A percentile compares a stretch with the other conserved stretches of the same genome.
Conservation (phyloP, 2,888 invertebrate species). For the Baronia brevicornis region DNA sequence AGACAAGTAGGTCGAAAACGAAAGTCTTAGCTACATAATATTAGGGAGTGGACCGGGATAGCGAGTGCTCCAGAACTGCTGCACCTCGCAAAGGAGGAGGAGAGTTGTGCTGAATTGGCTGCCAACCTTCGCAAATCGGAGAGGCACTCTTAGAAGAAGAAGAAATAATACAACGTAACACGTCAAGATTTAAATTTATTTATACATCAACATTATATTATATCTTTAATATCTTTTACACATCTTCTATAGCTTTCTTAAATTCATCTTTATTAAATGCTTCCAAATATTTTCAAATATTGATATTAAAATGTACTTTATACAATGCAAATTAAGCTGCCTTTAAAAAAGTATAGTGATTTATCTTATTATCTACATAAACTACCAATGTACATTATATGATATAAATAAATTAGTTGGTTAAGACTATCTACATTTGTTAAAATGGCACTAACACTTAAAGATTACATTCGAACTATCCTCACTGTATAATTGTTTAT, state of each 20-base stretch:
- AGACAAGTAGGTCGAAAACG: no score
- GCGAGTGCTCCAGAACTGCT: no score
- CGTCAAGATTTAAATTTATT: slow-evolving; percentile 6
- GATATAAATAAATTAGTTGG: slow-evolving; percentile 8
- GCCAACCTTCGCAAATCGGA: no score
- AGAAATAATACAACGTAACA: no score
- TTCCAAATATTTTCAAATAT: slow-evolving; percentile 3
- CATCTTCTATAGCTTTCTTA: not conserved
- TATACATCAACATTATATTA: slow-evolving; percentile 1
- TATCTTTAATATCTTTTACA: slow-evolving; percentile 1
- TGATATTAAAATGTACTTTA: not conserved
- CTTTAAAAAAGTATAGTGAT: slow-evolving; percentile 6
- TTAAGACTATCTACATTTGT: slow-evolving; percentile 8
- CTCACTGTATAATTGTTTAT: no score
- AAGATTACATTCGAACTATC: slow-evolving; percentile 3
- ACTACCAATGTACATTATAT: slow-evolving; percentile 4
- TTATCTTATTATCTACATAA: not conserved
- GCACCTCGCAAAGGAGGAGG: no score
- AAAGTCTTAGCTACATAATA: no score
- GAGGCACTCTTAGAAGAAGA: no score
- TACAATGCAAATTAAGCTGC: slow-evolving; percentile 7
- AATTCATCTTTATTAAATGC: slow-evolving; percentile 7
- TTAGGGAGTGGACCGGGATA: no score
- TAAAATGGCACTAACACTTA: slow-evolving; percentile 12
- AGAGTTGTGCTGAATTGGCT: no score